phyloP scores from a whole-genome alignment of 2,113 vertebrate genomes.

The Planiliza haematocheilus region DNA sequence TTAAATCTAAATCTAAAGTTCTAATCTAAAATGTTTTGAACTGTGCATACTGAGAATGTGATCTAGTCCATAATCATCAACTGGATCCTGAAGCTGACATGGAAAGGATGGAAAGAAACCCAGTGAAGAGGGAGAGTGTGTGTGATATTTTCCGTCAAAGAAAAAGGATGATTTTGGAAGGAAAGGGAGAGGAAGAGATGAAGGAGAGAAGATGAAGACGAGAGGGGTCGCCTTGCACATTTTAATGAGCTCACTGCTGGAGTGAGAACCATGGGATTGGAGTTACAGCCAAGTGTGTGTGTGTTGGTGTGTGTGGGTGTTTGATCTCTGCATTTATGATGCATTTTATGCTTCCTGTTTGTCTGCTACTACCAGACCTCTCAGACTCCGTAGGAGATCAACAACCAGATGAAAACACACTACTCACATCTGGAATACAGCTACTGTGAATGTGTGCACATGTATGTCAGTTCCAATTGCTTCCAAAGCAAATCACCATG shows the following conservation, averaged over 20 bases:
- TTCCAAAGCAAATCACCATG: background rate
- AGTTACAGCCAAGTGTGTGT: constrained; percentile 60
- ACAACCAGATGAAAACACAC: constrained; percentile 57
- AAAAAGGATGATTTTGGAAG: constrained; percentile 35
- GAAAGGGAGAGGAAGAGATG: constrained; percentile 42
- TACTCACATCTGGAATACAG: constrained; percentile 61
- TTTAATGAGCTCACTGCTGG: constrained; percentile 79
- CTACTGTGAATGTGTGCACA: constrained; percentile 39
- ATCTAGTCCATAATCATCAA: constrained; percentile 43
- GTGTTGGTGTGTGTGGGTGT: constrained; percentile 46
- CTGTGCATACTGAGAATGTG: background rate
- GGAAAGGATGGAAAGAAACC: background rate
- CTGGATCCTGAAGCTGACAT: background rate
- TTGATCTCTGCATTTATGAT: constrained; percentile 68
- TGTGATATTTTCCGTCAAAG: constrained; percentile 20
- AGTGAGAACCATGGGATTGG: constrained; percentile 62
- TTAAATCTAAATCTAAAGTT: background rate
- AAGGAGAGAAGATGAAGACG: constrained; percentile 56
- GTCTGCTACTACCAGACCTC: constrained; percentile 58
- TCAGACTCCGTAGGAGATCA: constrained; percentile 59
- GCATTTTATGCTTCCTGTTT: constrained; percentile 70
- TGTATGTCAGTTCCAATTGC: background rate
- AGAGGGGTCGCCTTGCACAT: constrained; percentile 73
- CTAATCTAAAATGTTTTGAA: too few species aligned
- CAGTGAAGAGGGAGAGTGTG: constrained; percentile 6